Conservation (phyloP, 1,140 invertebrate genomes). For the Diabrotica virgifera region DNA sequence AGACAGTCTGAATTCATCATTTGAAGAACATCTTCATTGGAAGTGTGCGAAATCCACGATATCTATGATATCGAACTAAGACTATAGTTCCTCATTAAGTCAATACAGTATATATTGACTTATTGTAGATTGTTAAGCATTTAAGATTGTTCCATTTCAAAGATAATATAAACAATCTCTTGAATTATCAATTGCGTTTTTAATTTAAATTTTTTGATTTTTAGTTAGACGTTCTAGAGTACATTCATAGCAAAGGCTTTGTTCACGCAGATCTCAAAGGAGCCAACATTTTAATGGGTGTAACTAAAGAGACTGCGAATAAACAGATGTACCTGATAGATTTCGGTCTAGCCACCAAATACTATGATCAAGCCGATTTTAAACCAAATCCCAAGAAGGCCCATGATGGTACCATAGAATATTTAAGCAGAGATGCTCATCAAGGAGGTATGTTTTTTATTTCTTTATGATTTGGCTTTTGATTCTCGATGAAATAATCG, state of each 20-base stretch:
- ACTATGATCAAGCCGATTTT: slow-evolving; percentile 67
- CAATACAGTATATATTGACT: too few relatives aligned
- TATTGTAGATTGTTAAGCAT: too few relatives aligned
- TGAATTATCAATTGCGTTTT: background rate
- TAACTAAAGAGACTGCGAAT: slow-evolving; percentile 45
- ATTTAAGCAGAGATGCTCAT: slow-evolving; percentile 92
- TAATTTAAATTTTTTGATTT: slow-evolving; percentile 34
- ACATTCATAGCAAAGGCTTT: slow-evolving; percentile 81
- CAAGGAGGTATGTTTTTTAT: slow-evolving; percentile 55
- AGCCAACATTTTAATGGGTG: slow-evolving; percentile 74
- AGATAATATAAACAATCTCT: too few relatives aligned
- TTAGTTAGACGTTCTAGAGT: slow-evolving; percentile 81
- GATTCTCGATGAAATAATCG: background rate
- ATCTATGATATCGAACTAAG: too few relatives aligned
- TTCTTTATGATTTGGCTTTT: background rate
- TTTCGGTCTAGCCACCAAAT: slow-evolving; percentile 86
- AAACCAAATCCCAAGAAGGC: slow-evolving; percentile 86
- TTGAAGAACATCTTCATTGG: too few relatives aligned
- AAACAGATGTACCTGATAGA: slow-evolving; percentile 88
- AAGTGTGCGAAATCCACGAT: too few relatives aligned
- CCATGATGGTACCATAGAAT: slow-evolving; percentile 95
- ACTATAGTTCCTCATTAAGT: too few relatives aligned
- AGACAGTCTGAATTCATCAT: too few relatives aligned
- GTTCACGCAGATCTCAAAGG: slow-evolving; percentile 93
- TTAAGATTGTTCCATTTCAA: too few relatives aligned